Base-by-base conservation (phyloP, 2,113 vertebrate species). In the Toxostoma redivivum region DNA sequence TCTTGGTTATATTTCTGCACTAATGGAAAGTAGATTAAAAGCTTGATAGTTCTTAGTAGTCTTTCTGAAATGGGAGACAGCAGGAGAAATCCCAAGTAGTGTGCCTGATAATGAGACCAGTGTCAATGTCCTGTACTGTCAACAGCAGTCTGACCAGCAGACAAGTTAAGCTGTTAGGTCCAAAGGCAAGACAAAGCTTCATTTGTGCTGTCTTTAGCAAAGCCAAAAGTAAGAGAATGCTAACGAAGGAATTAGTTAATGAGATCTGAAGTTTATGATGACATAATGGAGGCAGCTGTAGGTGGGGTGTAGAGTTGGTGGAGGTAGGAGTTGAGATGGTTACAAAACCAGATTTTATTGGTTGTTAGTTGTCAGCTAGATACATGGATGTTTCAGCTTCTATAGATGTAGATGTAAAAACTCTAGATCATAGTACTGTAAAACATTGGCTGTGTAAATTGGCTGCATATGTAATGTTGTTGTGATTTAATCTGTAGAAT, bases 401-500 rank as follows among this genome's bases (percentile, higher is more conserved):
- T 74, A 37, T 17, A 73, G 11, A 35, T 44, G 12, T 15, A 58
- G 15, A 51, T 15, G 12, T 70, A 70, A 77, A 64, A 90, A 54
- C 54, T 65, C 5, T 50, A 45, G 45, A 19, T 78, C 37, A 14
- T n/a, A 33, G 16, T 86, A 54, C 24, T 88, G 23, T 38, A 79
- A 83, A 94, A 51, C 64, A 62, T 5, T 58, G 5, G 1, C 27
- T 82, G 11, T 54, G 30, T 72, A 30, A 92, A 91, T 51, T 51
- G 50, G 25, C 33, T 45, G 12, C 17, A 2, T 58, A 28, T 28
- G 5, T 90, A 73, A 95, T 50, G 27, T 85, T 92, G 15, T 83
- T 92, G 69, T 94, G 66, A 71, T 95, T 54, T 86, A 74, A 95
- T 87, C 74, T 80, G 95, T 98, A 98, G 98, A 99, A 48, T 99